These are phyloP conservation scores for Serrognathus titanus DNA, from an alignment of 2,888 invertebrate genomes.

Conservation along the genomic window DNA sequence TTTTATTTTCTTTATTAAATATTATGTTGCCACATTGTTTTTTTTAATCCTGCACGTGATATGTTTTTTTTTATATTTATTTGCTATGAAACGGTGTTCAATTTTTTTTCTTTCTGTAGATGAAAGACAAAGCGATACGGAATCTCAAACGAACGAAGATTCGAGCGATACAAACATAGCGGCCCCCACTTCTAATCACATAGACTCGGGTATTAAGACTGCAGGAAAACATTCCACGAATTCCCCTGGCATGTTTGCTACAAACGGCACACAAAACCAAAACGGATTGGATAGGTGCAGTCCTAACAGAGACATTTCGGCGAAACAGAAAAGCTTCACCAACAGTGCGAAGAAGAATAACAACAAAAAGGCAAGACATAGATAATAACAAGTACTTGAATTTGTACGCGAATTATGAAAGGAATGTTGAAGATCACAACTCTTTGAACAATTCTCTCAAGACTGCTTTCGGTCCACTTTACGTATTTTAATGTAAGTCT, in stretches of 20 bases:
- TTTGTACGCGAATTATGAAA: background rate
- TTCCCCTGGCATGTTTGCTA: conserved; percentile 31
- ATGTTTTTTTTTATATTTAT: too few species aligned
- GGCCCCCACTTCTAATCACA: conserved; percentile 46
- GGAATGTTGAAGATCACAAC: background rate
- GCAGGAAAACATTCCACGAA: conserved; percentile 47
- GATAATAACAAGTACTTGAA: conserved; percentile 50
- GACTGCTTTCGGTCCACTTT: background rate
- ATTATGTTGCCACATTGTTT: conserved; percentile 18
- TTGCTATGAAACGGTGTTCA: background rate
- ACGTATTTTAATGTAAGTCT: background rate
- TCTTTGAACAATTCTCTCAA: background rate
- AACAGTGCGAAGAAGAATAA: conserved; percentile 69
- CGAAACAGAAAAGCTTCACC: conserved; percentile 58
- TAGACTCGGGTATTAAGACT: conserved; percentile 43
- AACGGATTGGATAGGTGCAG: conserved; percentile 46
- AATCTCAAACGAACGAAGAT: conserved; percentile 79
- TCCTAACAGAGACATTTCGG: conserved; percentile 61
- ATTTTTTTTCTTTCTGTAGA: conserved; percentile 47
- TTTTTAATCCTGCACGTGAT: conserved; percentile 2
- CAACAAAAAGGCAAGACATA: conserved; percentile 74
- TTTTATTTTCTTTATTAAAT: too few species aligned
- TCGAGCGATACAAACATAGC: conserved; percentile 61
- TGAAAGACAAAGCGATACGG: conserved; percentile 83
- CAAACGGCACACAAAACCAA: conserved; percentile 42